Conservation (phyloP, 2,113 vertebrate genomes). For the Spermophilus dauricus region DNA sequence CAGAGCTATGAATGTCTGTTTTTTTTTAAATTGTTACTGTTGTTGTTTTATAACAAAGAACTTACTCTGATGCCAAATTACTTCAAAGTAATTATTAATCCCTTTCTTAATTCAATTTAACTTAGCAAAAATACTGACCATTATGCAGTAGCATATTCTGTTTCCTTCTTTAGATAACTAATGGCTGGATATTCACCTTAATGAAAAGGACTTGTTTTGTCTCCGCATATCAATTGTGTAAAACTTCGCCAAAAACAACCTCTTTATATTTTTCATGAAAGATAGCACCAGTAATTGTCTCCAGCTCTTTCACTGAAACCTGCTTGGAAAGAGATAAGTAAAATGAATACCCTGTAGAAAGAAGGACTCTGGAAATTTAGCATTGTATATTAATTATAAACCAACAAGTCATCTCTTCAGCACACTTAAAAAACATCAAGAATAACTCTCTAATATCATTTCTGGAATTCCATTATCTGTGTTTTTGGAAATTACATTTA, state of each 20-base stretch:
- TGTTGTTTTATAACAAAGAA: background rate
- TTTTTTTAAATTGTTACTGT: background rate
- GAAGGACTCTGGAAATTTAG: background rate
- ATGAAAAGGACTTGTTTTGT: background rate
- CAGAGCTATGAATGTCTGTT: background rate
- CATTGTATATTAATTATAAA: background rate
- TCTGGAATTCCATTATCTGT: background rate
- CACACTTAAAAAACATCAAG: background rate
- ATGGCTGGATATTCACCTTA: background rate
- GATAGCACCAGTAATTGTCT: background rate
- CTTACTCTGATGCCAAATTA: background rate
- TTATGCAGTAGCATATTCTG: background rate
- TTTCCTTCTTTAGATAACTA: background rate
- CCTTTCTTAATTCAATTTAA: conserved; percentile 28
- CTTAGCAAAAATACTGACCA: background rate
- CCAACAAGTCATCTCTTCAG: background rate
- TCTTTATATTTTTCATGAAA: conserved; percentile 57
- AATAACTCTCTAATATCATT: background rate
- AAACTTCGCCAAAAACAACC: conserved; percentile 6
- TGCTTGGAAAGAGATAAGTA: background rate
- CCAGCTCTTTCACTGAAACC: background rate
- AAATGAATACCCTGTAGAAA: background rate
- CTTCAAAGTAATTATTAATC: background rate
- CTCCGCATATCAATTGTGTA: background rate
- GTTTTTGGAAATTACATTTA: background rate